Evolutionary conservation across 2,888 invertebrate genomes (phyloP).

Genomic region (Temnothorax ravouxi): DNA sequence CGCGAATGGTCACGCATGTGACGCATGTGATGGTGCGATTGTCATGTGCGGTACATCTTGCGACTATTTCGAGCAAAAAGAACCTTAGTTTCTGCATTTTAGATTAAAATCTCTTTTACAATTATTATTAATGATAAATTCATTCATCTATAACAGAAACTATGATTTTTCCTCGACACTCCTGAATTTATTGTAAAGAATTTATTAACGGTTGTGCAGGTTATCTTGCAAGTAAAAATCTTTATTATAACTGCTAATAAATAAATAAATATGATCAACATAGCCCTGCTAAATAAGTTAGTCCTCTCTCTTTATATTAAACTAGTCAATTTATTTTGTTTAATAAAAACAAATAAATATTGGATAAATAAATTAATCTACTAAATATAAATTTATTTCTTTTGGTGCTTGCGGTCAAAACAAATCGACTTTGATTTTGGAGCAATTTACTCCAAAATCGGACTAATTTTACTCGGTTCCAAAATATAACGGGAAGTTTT

Average conservation of each 20-base stretch:
- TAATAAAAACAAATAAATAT: neutral
- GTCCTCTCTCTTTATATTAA: neutral
- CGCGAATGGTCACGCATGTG: constrained; percentile 21
- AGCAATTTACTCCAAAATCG: too few relatives aligned
- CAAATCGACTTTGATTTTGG: too few relatives aligned
- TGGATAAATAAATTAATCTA: neutral
- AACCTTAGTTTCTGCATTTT: constrained; percentile 1
- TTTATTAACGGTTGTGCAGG: neutral
- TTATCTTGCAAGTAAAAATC: constrained; percentile 5
- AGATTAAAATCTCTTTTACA: neutral
- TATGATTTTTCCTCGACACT: neutral
- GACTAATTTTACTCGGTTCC: too few relatives aligned
- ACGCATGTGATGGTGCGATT: neutral
- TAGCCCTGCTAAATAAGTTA: neutral
- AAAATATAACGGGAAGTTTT: too few relatives aligned
- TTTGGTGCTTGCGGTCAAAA: too few relatives aligned
- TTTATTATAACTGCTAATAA: neutral
- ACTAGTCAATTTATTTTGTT: neutral
- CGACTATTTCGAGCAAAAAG: neutral
- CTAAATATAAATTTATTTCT: neutral
- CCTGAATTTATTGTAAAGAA: neutral
- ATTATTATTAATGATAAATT: neutral
- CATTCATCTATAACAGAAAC: neutral
- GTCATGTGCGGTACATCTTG: constrained; percentile 26
- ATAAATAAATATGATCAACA: neutral